Conservation (phyloP, 1,140 invertebrate species). For the Zaprionus camerounensis region DNA sequence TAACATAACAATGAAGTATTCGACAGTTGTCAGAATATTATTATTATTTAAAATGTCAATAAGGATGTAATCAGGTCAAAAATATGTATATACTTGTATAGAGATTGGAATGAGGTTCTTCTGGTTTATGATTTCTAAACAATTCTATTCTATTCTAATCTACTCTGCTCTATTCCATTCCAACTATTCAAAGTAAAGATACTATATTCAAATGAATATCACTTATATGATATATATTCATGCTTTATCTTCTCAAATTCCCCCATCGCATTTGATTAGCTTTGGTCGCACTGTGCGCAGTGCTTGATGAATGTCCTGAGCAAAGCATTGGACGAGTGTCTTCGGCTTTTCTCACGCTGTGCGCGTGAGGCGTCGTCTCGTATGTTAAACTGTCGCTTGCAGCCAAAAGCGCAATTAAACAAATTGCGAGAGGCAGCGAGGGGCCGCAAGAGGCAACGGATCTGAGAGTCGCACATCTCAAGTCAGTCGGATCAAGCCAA, state of each 20-base stretch:
- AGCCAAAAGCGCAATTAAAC: constrained; percentile 81
- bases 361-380: constrained; percentile 57
- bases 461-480: background rate
- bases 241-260: background rate
- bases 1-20: too few relatives aligned
- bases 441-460: background rate
- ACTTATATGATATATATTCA: too few relatives aligned
- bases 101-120: too few relatives aligned
- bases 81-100: too few relatives aligned
- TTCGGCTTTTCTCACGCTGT: constrained; percentile 76
- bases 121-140: too few relatives aligned
- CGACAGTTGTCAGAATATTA: too few relatives aligned
- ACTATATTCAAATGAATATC: too few relatives aligned
- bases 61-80: too few relatives aligned
- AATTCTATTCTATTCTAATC: too few relatives aligned
- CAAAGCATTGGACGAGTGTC: constrained; percentile 41
- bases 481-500: constrained; percentile 10
- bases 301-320: constrained; percentile 58
- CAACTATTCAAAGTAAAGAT: too few relatives aligned
- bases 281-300: constrained; percentile 27
- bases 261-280: background rate
- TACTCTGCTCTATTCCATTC: too few relatives aligned
- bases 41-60: too few relatives aligned
- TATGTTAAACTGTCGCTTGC: constrained; percentile 82
- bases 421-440: constrained; percentile 60